Evolutionary conservation across 1,140 invertebrate species (phyloP), one percentile per base, ranked within the genome.

Genomic region (Chionoecetes opilio): DNA sequence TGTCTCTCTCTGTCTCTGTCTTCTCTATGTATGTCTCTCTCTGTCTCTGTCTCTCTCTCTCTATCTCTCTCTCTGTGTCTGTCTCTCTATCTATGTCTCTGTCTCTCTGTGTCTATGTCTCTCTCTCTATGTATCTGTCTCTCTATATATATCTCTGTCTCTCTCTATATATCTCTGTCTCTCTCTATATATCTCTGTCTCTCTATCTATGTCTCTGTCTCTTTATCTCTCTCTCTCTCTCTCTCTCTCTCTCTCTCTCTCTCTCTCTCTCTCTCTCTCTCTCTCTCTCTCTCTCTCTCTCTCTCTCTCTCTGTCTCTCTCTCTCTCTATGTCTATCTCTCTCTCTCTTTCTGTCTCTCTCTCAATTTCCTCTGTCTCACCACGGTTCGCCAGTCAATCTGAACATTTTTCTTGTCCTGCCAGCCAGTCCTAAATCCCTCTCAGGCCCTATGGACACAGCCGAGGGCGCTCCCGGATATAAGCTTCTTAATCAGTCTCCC

Each of bases 251-350:
- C 53, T 63, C 53, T 21, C 41, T 2, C 21, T 26, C 53, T 63
- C 9, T n/a, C 63, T 75, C 63, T 26, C 63, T 75, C 63, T n/a
- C n/a, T 75, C 21, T 75, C n/a, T 75, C 63, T 26, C 63, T 75
- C n/a, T n/a, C 21, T 75, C 63, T n/a, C 63, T n/a, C 63, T 75
- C 63, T 75, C 63, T n/a, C 63, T 75, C n/a, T n/a, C 63, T 75
- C 63, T n/a, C 63, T 26, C n/a, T n/a, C 63, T 75, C 21, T n/a
- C 63, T 75, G 21, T n/a, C 63, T 26, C 63, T 75, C 63, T n/a
- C 63, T 75, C 21, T n/a, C 63, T 75, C 63, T n/a, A 11, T 8
- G 8, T 8, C 21, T 53, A 9, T 53, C 46, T 9, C 46, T 53
- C 46, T 53, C 46, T 53, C 46, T 53, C 46, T 9, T 17, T 53